Evolutionary conservation across 2,113 vertebrate genomes (phyloP).

Genomic region (Raja brachyura): DNA sequence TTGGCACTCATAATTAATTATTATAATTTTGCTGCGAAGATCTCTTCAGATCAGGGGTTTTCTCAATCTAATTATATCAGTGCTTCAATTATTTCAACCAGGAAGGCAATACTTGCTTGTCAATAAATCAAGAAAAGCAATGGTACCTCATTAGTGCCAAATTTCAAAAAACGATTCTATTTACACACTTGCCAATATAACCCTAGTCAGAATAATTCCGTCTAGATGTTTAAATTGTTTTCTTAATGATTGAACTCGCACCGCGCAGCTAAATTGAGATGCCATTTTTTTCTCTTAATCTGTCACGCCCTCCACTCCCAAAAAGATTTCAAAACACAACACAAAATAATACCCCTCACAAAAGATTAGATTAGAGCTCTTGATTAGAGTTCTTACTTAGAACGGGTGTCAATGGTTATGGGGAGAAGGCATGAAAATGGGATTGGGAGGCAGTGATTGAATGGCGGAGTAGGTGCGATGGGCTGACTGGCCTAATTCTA

Average conservation of each 20-base stretch:
- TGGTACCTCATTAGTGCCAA: constrained; percentile 51
- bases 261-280: background rate
- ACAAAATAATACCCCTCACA: constrained; percentile 42
- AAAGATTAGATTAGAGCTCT: too few species aligned
- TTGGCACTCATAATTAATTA: constrained; percentile 58
- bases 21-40: constrained; percentile 50
- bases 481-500: too few species aligned
- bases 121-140: constrained; percentile 59
- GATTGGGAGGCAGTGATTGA: too few species aligned
- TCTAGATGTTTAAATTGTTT: background rate
- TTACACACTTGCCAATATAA: constrained; percentile 54
- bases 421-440: too few species aligned
- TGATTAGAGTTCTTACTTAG: too few species aligned
- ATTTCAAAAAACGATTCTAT: constrained; percentile 58
- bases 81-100: constrained; percentile 56
- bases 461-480: too few species aligned
- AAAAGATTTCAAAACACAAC: constrained; percentile 61
- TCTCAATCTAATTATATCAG: constrained; percentile 56
- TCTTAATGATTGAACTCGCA: background rate
- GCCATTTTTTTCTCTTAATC: constrained; percentile 50
- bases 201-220: constrained; percentile 43
- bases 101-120: constrained; percentile 50
- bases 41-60: constrained; percentile 50
- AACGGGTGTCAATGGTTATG: too few species aligned
- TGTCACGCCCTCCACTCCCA: constrained; percentile 44